These are phyloP conservation scores for Pleuronectes platessa DNA, from an alignment of 2,113 vertebrate species.

Conservation along the genomic window DNA sequence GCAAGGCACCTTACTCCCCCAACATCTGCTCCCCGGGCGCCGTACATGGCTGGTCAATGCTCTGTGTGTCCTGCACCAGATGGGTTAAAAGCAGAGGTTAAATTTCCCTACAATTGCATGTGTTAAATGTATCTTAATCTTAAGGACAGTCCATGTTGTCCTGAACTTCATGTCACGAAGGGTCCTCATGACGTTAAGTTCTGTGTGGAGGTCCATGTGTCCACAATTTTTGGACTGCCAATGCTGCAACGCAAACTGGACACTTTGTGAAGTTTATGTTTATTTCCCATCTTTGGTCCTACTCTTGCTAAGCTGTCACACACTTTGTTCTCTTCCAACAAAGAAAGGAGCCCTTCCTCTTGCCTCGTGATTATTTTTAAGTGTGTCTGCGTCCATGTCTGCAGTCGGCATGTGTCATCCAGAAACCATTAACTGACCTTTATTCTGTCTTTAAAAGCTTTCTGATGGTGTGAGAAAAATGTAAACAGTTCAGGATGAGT, in stretches of 20 bases:
- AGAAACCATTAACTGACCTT: neutral
- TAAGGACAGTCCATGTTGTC: neutral
- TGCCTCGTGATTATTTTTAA: neutral
- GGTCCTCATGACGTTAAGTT: neutral
- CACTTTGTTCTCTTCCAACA: neutral
- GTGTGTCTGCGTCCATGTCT: neutral
- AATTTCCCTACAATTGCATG: no score
- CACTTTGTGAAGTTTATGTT: no score
- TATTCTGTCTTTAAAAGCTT: neutral
- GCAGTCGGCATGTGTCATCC: neutral
- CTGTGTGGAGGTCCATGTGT: no score
- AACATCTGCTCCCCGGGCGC: no score
- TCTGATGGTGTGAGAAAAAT: neutral
- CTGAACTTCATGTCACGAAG: neutral
- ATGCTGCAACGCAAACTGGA: neutral
- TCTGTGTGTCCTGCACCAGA: no score
- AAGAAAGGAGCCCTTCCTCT: neutral
- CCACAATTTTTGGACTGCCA: no score
- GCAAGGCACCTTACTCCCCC: no score
- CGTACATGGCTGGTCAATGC: no score
- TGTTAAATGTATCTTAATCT: no score
- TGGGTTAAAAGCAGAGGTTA: no score
- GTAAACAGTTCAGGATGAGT: neutral
- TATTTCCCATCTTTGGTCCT: neutral
- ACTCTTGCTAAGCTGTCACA: neutral